Evolutionary conservation across 2,888 invertebrate genomes (phyloP).

Genomic region (Ectemnius continuus): DNA sequence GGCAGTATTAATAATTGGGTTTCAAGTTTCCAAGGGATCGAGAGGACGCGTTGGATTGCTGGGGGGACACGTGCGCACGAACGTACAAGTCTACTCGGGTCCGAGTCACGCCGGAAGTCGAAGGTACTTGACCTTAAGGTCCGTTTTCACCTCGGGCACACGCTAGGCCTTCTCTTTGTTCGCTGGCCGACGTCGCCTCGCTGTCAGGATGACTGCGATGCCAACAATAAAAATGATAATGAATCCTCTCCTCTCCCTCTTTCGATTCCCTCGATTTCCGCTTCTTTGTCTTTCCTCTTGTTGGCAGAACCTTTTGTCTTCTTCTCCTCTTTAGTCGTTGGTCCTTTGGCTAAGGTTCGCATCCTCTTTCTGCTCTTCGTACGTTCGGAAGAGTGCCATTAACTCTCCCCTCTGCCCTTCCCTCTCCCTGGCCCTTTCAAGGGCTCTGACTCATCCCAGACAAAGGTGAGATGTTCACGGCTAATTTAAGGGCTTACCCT

Average conservation of each 20-base stretch:
- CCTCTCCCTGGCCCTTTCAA: conserved; percentile 24
- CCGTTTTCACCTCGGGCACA: conserved; percentile 18
- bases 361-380: not conserved
- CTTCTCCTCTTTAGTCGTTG: too few relatives aligned
- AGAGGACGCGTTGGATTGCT: conserved; percentile 14
- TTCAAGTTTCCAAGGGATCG: too few relatives aligned
- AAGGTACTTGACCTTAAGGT: conserved; percentile 59
- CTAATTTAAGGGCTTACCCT: conserved; percentile 50
- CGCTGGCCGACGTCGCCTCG: not conserved
- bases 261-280: conserved; percentile 28
- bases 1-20: too few relatives aligned
- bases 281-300: conserved; percentile 8
- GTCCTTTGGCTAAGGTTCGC: too few relatives aligned
- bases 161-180: not conserved
- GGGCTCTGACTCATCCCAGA: conserved; percentile 33
- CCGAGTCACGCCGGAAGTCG: conserved; percentile 53
- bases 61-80: conserved; percentile 36
- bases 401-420: not conserved
- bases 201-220: conserved; percentile 7
- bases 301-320: not conserved
- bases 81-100: not conserved
- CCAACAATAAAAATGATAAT: conserved; percentile 34
- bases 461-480: conserved; percentile 46
- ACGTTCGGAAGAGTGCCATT: not conserved
- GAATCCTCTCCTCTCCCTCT: conserved; percentile 24